A percentile compares a stretch with the other conserved stretches of the same genome.
Evolutionary conservation across 2,888 invertebrate species (phyloP).

Genomic region (Acleris holmiana): DNA sequence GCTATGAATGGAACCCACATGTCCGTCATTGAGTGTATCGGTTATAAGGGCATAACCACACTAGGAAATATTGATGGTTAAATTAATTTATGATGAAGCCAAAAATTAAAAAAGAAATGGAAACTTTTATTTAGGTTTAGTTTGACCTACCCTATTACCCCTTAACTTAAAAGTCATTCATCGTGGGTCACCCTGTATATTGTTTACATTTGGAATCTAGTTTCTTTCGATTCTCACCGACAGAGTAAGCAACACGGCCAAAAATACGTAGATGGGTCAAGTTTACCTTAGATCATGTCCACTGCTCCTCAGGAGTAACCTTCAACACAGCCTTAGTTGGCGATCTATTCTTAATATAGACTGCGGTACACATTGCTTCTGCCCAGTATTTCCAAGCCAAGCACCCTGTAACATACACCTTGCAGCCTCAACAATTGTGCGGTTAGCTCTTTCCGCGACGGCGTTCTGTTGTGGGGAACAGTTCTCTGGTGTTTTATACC

Average conservation of each 20-base stretch:
- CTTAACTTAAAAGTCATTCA: too few species aligned
- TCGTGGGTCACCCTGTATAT: too few species aligned
- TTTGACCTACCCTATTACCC: too few species aligned
- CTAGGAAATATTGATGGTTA: too few species aligned
- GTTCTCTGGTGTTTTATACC: not conserved
- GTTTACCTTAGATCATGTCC: slow-evolving; percentile 7
- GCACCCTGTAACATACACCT: not conserved
- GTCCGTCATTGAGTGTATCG: too few species aligned
- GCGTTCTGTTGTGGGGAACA: not conserved
- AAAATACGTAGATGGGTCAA: slow-evolving; percentile 4
- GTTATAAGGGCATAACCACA: too few species aligned
- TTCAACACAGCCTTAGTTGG: slow-evolving; percentile 5
- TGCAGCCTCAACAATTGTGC: not conserved
- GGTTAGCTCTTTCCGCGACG: not conserved
- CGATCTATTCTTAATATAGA: slow-evolving; percentile 4
- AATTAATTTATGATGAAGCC: too few species aligned
- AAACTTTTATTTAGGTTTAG: too few species aligned
- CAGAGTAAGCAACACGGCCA: not conserved
- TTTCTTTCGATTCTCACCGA: too few species aligned
- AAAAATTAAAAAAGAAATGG: too few species aligned
- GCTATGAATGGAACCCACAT: too few species aligned
- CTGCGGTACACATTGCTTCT: slow-evolving; percentile 1
- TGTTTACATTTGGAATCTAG: too few species aligned
- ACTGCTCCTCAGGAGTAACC: slow-evolving; percentile 8
- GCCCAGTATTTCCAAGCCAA: not conserved